A percentile compares a stretch with the other conserved stretches of the same genome.
These are phyloP conservation scores for Strigops habroptila DNA, from an alignment of 2,113 vertebrate genomes.

Conservation along the genomic window DNA sequence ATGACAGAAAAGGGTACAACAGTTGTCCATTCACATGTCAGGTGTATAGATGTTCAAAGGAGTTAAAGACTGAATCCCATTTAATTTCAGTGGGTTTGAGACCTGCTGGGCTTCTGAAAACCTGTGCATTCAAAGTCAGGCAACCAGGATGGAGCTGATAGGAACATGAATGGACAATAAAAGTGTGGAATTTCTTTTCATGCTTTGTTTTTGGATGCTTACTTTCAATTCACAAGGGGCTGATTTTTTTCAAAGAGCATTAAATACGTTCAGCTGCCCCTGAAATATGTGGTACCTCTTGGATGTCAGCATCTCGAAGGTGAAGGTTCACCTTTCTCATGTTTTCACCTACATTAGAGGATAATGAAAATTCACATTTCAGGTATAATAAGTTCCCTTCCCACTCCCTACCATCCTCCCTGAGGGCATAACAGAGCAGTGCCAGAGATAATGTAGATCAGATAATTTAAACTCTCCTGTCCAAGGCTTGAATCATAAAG, in stretches of 20 bases:
- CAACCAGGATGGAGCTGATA: background rate
- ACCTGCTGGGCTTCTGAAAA: background rate
- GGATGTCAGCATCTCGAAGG: background rate
- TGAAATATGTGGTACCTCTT: background rate
- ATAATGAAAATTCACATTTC: constrained; percentile 23
- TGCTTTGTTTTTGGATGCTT: background rate
- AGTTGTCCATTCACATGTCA: background rate
- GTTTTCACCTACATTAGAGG: background rate
- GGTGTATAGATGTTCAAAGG: background rate
- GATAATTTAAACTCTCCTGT: background rate
- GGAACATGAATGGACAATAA: background rate
- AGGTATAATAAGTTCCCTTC: background rate
- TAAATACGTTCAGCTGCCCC: background rate
- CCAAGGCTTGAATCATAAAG: constrained; percentile 17
- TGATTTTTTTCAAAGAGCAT: background rate
- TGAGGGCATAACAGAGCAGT: background rate
- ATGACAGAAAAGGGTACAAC: background rate
- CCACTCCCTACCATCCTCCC: background rate
- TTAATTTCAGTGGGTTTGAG: background rate
- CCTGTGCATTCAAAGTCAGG: background rate
- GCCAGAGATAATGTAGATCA: constrained; percentile 24
- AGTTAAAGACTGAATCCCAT: background rate
- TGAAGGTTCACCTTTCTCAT: background rate
- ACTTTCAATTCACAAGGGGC: background rate
- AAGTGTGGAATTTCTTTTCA: background rate